Base-by-base conservation (phyloP, 2,797 vertebrate genomes). In the Pipistrellus pipistrellus region DNA sequence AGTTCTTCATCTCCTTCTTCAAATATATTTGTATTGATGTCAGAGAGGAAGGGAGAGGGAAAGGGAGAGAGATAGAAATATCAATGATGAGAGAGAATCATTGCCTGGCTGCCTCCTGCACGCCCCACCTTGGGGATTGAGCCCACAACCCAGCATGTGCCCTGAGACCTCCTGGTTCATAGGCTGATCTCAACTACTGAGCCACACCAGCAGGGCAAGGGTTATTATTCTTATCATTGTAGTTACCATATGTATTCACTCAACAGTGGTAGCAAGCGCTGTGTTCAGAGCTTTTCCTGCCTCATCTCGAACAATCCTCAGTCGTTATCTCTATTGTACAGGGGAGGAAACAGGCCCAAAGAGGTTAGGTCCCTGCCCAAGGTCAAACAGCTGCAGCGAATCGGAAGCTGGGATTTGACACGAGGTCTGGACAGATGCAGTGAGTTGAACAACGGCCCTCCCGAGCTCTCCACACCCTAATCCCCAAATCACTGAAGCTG, bases 281-380 rank as follows among this genome's bases (percentile, higher is more conserved):
- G 9, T 8, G 35, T 30, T 14, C 55, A 15, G 51, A 48, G 53
- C 25, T 27, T 18, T 21, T 25, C 68, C 86, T 5, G 46, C 0
- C 0, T 23, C 3, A 18, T 38, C 51, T 5, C 30, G 13, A 6
- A 21, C 4, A 13, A 41, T 6, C 35, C n/a, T n/a, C 35, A 20
- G 78, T 3, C n/a, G 17, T 21, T 20, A 12, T 41, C 83, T 57
- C 71, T n/a, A 1, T 21, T 30, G 53, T 3, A 18, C 8, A 32
- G 23, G 46, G 6, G 20, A 41, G 75, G 35, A 57, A 27, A 71
- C 17, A 64, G 71, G 30, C 8, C n/a, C 75, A 8, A 68, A 76
- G 88, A 71, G 18, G 8, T 6, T 23, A 13, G 38, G 27, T n/a
- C 21, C n/a, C 66, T 51, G 57, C 38, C 51, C 57, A 23, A 44